phyloP scores from a whole-genome alignment of 2,113 vertebrate species.

The Mus pahari region DNA sequence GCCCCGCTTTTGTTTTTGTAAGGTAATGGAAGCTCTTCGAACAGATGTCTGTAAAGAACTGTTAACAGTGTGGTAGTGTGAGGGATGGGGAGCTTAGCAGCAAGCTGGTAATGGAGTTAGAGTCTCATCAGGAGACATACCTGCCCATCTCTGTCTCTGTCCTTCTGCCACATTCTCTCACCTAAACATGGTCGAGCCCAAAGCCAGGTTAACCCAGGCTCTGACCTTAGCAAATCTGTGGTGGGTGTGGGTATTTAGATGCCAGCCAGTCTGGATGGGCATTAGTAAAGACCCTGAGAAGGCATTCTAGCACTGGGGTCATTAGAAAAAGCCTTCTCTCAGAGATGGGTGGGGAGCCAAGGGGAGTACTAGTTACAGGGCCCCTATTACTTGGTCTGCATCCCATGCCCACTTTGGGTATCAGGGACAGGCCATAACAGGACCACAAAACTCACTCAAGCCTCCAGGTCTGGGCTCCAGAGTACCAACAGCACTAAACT shows the following conservation, averaged over 20 bases:
- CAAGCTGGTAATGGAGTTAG: neutral
- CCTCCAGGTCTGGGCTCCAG: constrained; percentile 40
- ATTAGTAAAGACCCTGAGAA: neutral
- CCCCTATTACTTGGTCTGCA: neutral
- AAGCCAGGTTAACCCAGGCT: neutral
- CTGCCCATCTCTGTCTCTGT: neutral
- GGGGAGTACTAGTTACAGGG: no score
- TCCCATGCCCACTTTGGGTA: neutral
- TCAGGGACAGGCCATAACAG: neutral
- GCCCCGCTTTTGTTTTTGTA: neutral
- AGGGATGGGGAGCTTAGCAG: neutral
- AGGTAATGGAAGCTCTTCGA: neutral
- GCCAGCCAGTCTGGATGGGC: neutral
- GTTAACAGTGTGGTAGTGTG: rapidly evolving
- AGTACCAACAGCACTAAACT: constrained; percentile 13
- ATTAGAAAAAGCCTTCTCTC: neutral
- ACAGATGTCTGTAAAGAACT: neutral
- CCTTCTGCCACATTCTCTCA: neutral
- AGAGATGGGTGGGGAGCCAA: neutral
- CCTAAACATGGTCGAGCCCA: neutral
- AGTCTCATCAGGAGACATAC: neutral
- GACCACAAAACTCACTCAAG: neutral
- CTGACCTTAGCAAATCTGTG: neutral
- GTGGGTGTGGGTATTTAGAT: neutral
- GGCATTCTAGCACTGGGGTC: neutral